Base-by-base conservation (phyloP, 2,888 invertebrate genomes). In the Abscondita cerata region DNA sequence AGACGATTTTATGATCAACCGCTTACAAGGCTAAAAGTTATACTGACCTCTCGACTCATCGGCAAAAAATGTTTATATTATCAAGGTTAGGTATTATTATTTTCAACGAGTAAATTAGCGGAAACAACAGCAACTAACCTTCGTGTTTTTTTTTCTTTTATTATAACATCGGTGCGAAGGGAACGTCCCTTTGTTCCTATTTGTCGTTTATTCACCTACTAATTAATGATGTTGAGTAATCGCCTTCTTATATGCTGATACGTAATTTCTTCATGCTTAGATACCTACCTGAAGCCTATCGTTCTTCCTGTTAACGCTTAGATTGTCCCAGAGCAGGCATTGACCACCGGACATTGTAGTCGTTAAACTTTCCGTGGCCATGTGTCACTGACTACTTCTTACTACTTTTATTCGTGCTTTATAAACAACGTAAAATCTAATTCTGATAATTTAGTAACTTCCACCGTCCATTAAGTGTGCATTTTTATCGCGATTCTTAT, bases 271-370 rank as follows among this genome's bases (percentile, higher is more conserved):
- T 73, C 73, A 73, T 70, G 73, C 69, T 74, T 60, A 47, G 68
- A n/a, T 73, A 72, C 72, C 71, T 25, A 25, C 71, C 73, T 71
- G 72, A 68, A 12, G 5, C 72, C 73, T 73, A 74, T 71, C 72
- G 68, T 72, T 73, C 75, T 75, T 75, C 75, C 76, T 75, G 76
- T 74, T 72, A 72, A 70, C 72, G 72, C 72, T 72, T 63, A 68
- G 70, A 70, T 72, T 72, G 70, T 70, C 69, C 66, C 72, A 44
- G 44, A 16, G 44, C 44, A 74, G 75, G 69, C 76, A 74, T 72
- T 75, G 76, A 75, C 76, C 76, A 76, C 73, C 74, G 74, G 75
- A 75, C 74, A 73, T 70, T 67, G 65, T 72, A 72, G 72, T 73
- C 70, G 70, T 71, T 72, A 72, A 66, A 72, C 72, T 71, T 68